Percentiles rank a stretch among this genome's conserved stretches.
These are phyloP conservation scores for Sarcophaga variegata DNA, from an alignment of 2,888 invertebrate genomes.

Conservation along the genomic window DNA sequence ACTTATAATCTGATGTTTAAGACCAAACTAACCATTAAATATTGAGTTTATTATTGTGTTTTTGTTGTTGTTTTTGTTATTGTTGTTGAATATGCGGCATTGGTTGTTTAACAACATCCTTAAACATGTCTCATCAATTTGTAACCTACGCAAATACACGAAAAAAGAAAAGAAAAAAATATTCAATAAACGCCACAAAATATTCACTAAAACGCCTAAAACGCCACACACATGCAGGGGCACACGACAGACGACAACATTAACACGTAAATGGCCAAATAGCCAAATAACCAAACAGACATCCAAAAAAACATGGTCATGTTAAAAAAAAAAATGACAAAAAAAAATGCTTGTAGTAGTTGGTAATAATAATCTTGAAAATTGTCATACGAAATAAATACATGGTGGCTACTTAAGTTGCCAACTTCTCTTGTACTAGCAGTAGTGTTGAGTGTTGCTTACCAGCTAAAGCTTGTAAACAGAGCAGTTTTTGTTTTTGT, in stretches of 20 bases:
- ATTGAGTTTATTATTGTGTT: slow-evolving; percentile 28
- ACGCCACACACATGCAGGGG: not conserved
- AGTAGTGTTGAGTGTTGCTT: not conserved
- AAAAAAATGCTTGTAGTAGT: slow-evolving; percentile 32
- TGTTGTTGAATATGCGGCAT: too few species aligned
- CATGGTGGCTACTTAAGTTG: slow-evolving; percentile 53
- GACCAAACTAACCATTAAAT: slow-evolving; percentile 53
- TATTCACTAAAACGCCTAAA: not conserved
- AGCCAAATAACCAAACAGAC: not conserved
- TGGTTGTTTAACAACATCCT: slow-evolving; percentile 35
- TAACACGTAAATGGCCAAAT: not conserved
- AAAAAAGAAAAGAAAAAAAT: not conserved
- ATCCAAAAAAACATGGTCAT: not conserved
- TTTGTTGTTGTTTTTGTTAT: too few species aligned
- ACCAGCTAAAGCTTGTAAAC: slow-evolving; percentile 21
- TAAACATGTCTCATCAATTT: slow-evolving; percentile 69
- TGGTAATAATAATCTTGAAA: slow-evolving; percentile 53
- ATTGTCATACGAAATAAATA: slow-evolving; percentile 63
- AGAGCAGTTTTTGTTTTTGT: slow-evolving; percentile 22
- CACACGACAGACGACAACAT: not conserved
- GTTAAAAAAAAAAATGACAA: not conserved
- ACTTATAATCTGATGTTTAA: slow-evolving; percentile 33
- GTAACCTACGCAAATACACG: slow-evolving; percentile 72
- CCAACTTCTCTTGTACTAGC: slow-evolving; percentile 14
- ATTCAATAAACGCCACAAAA: slow-evolving; percentile 61